Percentiles rank a stretch among this genome's conserved stretches.
Conservation (phyloP, 2,113 vertebrate species). For the Dasyprocta punctata region DNA sequence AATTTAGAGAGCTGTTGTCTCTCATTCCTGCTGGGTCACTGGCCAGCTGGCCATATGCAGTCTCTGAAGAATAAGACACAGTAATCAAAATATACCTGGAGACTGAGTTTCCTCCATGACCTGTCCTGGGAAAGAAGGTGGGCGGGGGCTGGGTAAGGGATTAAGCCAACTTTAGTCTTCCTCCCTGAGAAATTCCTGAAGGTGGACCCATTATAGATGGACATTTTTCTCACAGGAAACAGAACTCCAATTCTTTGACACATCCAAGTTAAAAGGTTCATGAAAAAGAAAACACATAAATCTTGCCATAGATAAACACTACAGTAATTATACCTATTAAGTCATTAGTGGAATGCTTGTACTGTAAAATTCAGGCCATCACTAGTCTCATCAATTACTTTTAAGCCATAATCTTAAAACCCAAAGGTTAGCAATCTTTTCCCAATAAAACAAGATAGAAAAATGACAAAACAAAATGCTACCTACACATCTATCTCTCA, state of each 20-base stretch:
- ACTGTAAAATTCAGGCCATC: neutral
- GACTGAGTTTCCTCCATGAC: neutral
- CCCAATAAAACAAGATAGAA: neutral
- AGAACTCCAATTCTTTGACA: neutral
- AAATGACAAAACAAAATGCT: neutral
- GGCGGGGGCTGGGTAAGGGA: neutral
- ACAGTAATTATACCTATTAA: neutral
- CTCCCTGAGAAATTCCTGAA: neutral
- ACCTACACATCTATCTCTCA: neutral
- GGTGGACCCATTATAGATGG: accelerated
- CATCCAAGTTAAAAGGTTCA: neutral
- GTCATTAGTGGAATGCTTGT: neutral
- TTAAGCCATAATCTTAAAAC: neutral
- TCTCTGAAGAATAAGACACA: neutral
- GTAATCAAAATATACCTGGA: neutral
- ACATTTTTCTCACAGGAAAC: neutral
- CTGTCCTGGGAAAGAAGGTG: neutral
- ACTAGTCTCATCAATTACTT: neutral
- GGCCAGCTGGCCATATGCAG: neutral
- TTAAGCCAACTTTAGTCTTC: accelerated
- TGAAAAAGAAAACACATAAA: neutral
- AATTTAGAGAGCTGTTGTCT: neutral
- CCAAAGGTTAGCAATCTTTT: neutral
- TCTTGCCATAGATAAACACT: neutral
- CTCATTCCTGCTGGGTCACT: neutral